Evolutionary conservation across 2,113 vertebrate species (phyloP), one percentile per base, ranked within the genome.

Genomic region (Psettodes erumei): DNA sequence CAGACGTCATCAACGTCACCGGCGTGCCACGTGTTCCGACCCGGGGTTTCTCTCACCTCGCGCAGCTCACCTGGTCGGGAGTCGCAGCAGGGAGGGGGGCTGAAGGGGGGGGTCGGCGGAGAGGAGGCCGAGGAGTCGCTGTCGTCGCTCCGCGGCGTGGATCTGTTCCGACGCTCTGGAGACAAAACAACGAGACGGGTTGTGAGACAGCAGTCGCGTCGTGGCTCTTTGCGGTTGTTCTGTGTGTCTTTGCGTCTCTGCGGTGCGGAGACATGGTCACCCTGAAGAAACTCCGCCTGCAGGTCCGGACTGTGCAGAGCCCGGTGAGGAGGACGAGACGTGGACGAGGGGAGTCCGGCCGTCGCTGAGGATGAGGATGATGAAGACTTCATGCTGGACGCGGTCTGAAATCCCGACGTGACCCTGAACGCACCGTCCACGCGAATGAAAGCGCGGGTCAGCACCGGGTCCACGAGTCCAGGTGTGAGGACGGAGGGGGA

Each of bases 211-310:
- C 7, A 4, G 38, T n/a, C 1, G 25, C 11, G 2, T 0, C 2
- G 5, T 12, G 25, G 43, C 48, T 51, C 48, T 15, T 23, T 25
- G 40, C 33, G 2, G 8, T 21, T 4, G 2, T 19, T 19, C 18
- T 2, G 6, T 23, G 1, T 2, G 5, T n/a, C n/a, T n/a, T n/a
- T n/a, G 9, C 3, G 11, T n/a, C 35, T 67, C 23, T 27, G 11
- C 1, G 1, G 45, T 48, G 59, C 10, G 27, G 3, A 55, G 18
- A 51, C 2, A 0, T 19, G 45, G 37, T 65, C 15, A 86, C 87
- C 84, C 75, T 15, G 71, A 0, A 80, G 62, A 10, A 86, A 89
- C 79, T 89, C 79, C 0, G 58, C 69, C 4, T 84, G 79, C 16
- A 89, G 53, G 47, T 62, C 56, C 3, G 74, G 77, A 75, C 81